Evolutionary conservation across 2,113 vertebrate genomes (phyloP).

Genomic region (Oostethus manadensis): DNA sequence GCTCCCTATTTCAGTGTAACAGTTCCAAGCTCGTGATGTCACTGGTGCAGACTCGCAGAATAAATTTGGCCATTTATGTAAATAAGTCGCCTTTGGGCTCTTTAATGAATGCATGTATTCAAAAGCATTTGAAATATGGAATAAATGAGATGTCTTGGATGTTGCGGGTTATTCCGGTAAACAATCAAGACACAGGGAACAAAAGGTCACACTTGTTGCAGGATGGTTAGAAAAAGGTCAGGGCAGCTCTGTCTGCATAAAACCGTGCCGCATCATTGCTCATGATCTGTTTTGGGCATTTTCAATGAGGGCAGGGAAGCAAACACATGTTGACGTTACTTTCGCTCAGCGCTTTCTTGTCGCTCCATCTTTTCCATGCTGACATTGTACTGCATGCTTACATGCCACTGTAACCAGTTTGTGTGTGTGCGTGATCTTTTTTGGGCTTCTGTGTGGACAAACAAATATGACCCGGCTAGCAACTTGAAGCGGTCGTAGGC

Average conservation of each 20-base stretch:
- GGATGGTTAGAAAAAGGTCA: background rate
- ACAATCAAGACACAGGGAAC: constrained; percentile 4
- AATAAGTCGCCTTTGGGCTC: constrained; percentile 21
- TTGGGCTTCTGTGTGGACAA: constrained; percentile 2
- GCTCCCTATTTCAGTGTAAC: background rate
- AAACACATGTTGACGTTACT: constrained; percentile 10
- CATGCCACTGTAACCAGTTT: constrained; percentile 4
- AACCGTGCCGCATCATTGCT: background rate
- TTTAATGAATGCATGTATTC: constrained; percentile 23
- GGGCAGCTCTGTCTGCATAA: background rate
- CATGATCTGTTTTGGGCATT: background rate
- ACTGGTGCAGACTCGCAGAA: constrained; percentile 15
- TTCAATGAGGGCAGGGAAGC: background rate
- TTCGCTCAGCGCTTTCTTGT: constrained; percentile 15
- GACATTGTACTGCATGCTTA: constrained; percentile 13
- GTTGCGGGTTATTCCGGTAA: background rate
- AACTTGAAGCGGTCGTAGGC: constrained; percentile 12
- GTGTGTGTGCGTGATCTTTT: constrained; percentile 4
- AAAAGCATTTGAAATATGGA: background rate
- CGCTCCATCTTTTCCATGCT: constrained; percentile 14
- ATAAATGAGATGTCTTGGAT: background rate
- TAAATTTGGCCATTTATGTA: constrained; percentile 27
- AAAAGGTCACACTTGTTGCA: constrained; percentile 13
- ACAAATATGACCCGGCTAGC: constrained; percentile 10
- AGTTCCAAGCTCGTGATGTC: constrained; percentile 8